A percentile compares a stretch with the other conserved stretches of the same genome.
Conservation (phyloP, 2,888 invertebrate species). For the Cremastobaeus sp. region DNA sequence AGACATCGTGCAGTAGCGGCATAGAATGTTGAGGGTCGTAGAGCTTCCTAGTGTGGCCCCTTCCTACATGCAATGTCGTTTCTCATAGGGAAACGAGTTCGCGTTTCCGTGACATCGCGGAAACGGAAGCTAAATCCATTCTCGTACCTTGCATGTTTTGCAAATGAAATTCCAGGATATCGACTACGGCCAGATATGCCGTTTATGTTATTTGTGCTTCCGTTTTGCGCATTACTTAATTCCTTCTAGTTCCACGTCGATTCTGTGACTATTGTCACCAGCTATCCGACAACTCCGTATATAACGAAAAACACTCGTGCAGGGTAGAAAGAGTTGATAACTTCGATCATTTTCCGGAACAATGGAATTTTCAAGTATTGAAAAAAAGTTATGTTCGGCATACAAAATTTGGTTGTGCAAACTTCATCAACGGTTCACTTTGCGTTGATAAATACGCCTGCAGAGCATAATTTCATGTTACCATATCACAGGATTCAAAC, state of each 20-base stretch:
- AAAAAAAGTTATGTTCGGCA: no score
- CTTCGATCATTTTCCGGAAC: no score
- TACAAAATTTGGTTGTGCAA: no score
- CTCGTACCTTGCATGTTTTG: slow-evolving; percentile 62
- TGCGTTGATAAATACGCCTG: no score
- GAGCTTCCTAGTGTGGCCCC: slow-evolving; percentile 53
- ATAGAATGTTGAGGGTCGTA: slow-evolving; percentile 57
- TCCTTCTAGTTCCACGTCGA: slow-evolving; percentile 52
- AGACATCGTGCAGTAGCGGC: slow-evolving; percentile 54
- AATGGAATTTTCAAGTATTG: no score
- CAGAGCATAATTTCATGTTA: no score
- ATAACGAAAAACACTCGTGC: no score
- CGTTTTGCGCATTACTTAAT: slow-evolving; percentile 61
- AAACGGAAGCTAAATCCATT: slow-evolving; percentile 62
- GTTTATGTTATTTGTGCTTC: slow-evolving; percentile 57
- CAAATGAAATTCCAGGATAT: slow-evolving; percentile 63
- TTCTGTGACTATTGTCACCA: slow-evolving; percentile 36
- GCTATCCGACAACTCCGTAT: slow-evolving; percentile 22
- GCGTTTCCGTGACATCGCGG: slow-evolving; percentile 62
- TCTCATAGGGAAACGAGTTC: slow-evolving; percentile 65
- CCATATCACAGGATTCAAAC: no score
- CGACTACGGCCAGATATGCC: slow-evolving; percentile 59
- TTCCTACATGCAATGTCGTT: slow-evolving; percentile 61
- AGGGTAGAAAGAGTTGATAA: no score
- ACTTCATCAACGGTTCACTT: no score